Evolutionary conservation across 2,888 invertebrate genomes (phyloP).

Genomic region (Apodemia mormo): DNA sequence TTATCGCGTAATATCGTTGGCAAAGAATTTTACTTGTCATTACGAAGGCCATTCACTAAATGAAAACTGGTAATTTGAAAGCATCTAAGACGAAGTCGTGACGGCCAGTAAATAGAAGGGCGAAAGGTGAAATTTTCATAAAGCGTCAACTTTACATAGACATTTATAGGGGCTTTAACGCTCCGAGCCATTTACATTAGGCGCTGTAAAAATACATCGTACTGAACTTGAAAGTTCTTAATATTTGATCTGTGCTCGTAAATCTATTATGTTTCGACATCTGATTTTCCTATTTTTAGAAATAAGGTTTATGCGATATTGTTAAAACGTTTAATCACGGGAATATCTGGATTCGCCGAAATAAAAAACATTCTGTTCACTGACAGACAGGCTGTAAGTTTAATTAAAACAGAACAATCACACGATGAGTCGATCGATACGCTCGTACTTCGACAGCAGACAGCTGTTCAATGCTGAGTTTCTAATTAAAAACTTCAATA

Average conservation of each 20-base stretch:
- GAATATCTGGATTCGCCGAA: constrained; percentile 21
- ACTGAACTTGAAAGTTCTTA: constrained; percentile 28
- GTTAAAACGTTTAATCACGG: constrained; percentile 20
- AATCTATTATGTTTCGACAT: constrained; percentile 14
- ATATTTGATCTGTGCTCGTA: background rate
- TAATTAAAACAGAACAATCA: constrained; percentile 67
- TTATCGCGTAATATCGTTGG: constrained; percentile 51
- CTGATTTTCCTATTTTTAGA: constrained; percentile 6
- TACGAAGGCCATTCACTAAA: constrained; percentile 62
- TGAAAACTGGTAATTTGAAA: constrained; percentile 70
- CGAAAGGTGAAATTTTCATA: constrained; percentile 60
- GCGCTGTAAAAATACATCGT: constrained; percentile 68
- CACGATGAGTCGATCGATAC: constrained; percentile 43
- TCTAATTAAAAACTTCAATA: constrained; percentile 71
- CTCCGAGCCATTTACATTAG: constrained; percentile 61
- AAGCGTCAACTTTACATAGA: constrained; percentile 68
- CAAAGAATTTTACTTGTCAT: constrained; percentile 55
- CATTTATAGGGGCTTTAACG: constrained; percentile 74
- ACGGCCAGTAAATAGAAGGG: constrained; percentile 41
- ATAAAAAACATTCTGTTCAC: constrained; percentile 23
- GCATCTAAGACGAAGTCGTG: constrained; percentile 51
- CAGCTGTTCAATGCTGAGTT: constrained; percentile 52
- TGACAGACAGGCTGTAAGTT: constrained; percentile 50
- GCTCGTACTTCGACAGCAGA: constrained; percentile 45
- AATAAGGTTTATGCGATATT: background rate